Conservation (phyloP, 2,113 vertebrate genomes). For the Gambusia holbrooki region DNA sequence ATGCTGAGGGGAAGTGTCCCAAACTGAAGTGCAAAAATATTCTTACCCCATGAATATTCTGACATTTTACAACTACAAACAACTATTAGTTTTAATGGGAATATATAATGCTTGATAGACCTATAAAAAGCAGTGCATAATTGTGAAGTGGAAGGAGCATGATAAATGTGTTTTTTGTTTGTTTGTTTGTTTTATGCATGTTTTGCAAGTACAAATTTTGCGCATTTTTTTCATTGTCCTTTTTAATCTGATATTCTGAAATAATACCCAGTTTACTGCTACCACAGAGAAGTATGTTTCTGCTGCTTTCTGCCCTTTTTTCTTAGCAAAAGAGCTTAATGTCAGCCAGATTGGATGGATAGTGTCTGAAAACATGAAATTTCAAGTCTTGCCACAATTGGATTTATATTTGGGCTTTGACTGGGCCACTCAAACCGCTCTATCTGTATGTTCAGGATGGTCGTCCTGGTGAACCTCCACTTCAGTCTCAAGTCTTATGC, state of each 20-base stretch:
- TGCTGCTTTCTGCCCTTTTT: too few species aligned
- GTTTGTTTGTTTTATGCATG: neutral
- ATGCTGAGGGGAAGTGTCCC: constrained; percentile 33
- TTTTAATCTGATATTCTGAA: neutral
- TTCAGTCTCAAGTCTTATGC: too few species aligned
- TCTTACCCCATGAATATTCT: neutral
- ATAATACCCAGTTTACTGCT: neutral
- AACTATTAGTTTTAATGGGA: neutral
- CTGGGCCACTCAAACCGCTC: neutral
- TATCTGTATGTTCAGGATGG: too few species aligned
- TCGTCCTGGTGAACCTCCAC: too few species aligned
- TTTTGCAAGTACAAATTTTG: neutral
- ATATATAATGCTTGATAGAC: neutral
- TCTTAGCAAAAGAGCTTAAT: neutral
- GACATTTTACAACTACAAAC: neutral
- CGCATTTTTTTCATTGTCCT: neutral
- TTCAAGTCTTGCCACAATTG: neutral
- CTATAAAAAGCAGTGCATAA: neutral
- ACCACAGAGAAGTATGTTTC: too few species aligned
- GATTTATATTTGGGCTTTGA: neutral
- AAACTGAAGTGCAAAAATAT: neutral
- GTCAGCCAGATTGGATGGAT: neutral
- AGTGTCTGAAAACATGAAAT: neutral
- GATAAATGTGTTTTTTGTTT: neutral
- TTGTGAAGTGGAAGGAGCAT: neutral